Percentiles rank a stretch among this genome's conserved stretches.
phyloP scores from a whole-genome alignment of 2,797 vertebrate genomes.

The Melanotaenia parkinsoni region DNA sequence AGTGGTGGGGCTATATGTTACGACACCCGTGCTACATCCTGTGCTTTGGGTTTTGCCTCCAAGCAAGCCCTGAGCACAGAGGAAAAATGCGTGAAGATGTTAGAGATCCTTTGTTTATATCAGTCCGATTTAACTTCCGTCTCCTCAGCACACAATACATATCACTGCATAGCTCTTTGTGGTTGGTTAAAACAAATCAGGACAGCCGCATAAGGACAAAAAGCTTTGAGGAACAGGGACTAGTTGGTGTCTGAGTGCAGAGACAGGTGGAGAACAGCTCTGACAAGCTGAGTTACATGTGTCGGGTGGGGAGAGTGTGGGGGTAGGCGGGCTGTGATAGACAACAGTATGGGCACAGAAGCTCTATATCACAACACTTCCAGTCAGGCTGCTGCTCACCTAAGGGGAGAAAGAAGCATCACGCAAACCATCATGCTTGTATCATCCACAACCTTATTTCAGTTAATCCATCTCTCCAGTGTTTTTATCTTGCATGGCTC shows the following conservation, averaged over 20 bases:
- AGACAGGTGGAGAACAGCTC: constrained; percentile 64
- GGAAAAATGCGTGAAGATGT: constrained; percentile 56
- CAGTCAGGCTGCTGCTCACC: constrained; percentile 58
- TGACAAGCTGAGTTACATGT: constrained; percentile 75
- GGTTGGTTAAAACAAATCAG: constrained; percentile 49
- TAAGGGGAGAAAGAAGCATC: constrained; percentile 31
- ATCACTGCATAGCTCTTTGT: constrained; percentile 16
- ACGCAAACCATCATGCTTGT: constrained; percentile 4
- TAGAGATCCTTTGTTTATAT: constrained; percentile 48
- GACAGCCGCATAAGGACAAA: constrained; percentile 42
- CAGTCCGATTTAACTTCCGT: constrained; percentile 57
- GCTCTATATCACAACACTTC: constrained; percentile 66
- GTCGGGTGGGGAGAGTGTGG: constrained; percentile 44
- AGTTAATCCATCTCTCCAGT: constrained; percentile 29
- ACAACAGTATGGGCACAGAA: constrained; percentile 57
- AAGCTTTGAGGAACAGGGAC: constrained; percentile 56
- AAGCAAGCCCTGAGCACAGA: constrained; percentile 67
- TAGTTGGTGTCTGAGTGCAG: constrained; percentile 44
- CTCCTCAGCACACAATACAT: constrained; percentile 37
- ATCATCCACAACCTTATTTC: constrained; percentile 16
- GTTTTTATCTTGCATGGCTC: constrained; percentile 25
- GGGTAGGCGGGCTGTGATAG: constrained; percentile 51
- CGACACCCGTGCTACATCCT: constrained; percentile 43
- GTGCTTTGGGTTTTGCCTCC: constrained; percentile 65
- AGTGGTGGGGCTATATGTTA: constrained; percentile 29